Conservation (phyloP, 2,113 vertebrate genomes). For the Phyllopteryx taeniolatus region DNA sequence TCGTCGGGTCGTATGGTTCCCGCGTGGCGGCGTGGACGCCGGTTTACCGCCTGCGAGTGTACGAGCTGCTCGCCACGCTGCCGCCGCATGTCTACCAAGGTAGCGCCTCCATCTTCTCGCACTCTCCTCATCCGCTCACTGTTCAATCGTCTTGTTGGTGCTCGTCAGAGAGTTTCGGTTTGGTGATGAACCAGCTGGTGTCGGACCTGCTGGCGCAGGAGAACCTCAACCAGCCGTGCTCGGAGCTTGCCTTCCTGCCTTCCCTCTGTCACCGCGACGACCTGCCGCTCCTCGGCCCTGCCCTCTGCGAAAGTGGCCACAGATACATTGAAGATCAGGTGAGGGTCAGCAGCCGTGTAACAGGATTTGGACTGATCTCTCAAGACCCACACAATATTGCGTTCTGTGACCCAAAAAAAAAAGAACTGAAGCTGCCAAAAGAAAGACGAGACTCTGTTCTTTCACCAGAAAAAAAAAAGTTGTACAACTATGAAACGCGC, state of each 20-base stretch:
- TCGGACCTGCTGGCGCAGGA: constrained; percentile 81
- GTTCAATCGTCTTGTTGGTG: not conserved
- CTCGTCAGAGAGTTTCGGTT: constrained; percentile 75
- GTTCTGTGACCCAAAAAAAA: no score
- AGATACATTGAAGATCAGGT: constrained; percentile 91
- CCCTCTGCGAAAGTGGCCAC: constrained; percentile 78
- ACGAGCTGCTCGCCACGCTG: constrained; percentile 84
- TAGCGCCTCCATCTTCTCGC: constrained; percentile 46
- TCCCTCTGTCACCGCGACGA: constrained; percentile 83
- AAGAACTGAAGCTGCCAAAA: no score
- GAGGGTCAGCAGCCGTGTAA: not conserved
- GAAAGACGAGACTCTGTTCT: no score
- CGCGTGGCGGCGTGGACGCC: constrained; percentile 75
- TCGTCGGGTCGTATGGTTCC: constrained; percentile 80
- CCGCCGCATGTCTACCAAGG: constrained; percentile 86
- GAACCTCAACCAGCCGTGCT: constrained; percentile 67
- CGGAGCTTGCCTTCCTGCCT: constrained; percentile 80
- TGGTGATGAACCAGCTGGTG: constrained; percentile 84
- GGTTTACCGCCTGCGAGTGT: constrained; percentile 84
- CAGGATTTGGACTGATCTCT: not conserved
- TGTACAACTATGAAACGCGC: no score
- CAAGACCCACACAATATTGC: no score
- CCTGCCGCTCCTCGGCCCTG: constrained; percentile 78
- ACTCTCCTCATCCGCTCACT: no score
- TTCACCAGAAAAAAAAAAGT: no score